Evolutionary conservation across 2,888 invertebrate genomes (phyloP).

Genomic region (Lycocerus yunnanus): DNA sequence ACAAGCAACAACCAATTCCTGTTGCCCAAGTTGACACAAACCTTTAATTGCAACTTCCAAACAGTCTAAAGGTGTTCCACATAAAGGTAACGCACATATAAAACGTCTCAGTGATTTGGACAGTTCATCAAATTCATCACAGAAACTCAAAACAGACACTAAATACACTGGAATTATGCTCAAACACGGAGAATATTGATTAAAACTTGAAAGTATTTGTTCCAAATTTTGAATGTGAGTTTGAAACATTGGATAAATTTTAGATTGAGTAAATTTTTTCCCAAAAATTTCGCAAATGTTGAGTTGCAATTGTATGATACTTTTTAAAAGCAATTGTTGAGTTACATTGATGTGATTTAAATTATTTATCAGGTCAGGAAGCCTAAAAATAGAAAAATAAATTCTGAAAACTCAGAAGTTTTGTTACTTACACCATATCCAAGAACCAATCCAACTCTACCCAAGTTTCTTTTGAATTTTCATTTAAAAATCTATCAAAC

Average conservation of each 20-base stretch:
- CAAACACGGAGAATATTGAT: slow-evolving; percentile 60
- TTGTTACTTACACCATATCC: slow-evolving; percentile 61
- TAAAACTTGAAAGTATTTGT: slow-evolving; percentile 63
- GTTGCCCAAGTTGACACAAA: slow-evolving; percentile 52
- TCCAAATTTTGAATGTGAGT: slow-evolving; percentile 65
- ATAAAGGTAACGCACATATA: slow-evolving; percentile 58
- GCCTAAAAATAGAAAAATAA: slow-evolving; percentile 52
- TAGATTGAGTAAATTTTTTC: slow-evolving; percentile 61
- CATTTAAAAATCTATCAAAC: slow-evolving; percentile 64
- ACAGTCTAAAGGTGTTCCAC: slow-evolving; percentile 57
- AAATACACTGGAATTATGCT: slow-evolving; percentile 67
- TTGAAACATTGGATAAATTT: slow-evolving; percentile 64
- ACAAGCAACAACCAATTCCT: slow-evolving; percentile 63
- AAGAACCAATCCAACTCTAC: slow-evolving; percentile 72
- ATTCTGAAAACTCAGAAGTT: not conserved
- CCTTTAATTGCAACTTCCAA: slow-evolving; percentile 51
- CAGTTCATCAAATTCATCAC: slow-evolving; percentile 58
- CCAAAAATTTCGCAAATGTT: slow-evolving; percentile 70
- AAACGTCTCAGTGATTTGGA: slow-evolving; percentile 64
- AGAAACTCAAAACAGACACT: slow-evolving; percentile 61
- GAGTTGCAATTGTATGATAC: slow-evolving; percentile 61
- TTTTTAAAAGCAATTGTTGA: slow-evolving; percentile 59
- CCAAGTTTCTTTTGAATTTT: slow-evolving; percentile 70
- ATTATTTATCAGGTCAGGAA: slow-evolving; percentile 63
- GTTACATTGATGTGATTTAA: slow-evolving; percentile 60